Evolutionary conservation across 37 sponge, comb jelly and placozoan species (phyloP), one percentile per base, ranked within the genome.

Genomic region (Agelas oroides): DNA sequence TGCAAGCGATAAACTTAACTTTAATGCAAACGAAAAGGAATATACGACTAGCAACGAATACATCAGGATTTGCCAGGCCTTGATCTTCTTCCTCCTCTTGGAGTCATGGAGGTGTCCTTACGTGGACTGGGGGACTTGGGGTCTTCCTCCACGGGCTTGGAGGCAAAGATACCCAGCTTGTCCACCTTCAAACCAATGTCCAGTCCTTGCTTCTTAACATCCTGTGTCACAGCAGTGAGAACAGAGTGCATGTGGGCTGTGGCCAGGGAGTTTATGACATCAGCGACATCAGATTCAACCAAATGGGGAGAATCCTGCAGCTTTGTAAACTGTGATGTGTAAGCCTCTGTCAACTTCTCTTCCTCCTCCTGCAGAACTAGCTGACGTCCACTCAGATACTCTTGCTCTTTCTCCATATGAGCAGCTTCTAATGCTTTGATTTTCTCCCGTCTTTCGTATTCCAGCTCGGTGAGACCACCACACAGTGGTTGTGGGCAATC

Each of bases 401-500:
- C 54, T 53, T 14, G 16, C 5, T 18, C 55, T 46, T 53, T 65
- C 18, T 53, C 34, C 5, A 2, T 30, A 1, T 65, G 28, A 14
- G 52, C 80, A 54, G 30, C 34, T 65, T 79, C 68, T 46, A 67
- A 16, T 28, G 65, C 55, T 31, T 52, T 27, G 3, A 61, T 66
- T 28, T 8, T 67, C 80, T 79, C 38, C n/a, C 12, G 20, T 57
- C 27, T 20, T 2, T 61, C 17, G 35, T 57, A 52, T 11, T 5
- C 55, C 19, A 11, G 21, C 57, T 61, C 77, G 13, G 21, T 14
- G 12, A 33, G 2, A 1, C 77, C 64, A 1, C 61, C 41, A 13
- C 18, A 15, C 27, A 77, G 77, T 1, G 23, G 19, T 13, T 20
- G 64, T 61, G 64, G 39, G 14, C 20, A 5, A 21, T 34, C 39